Evolutionary conservation across 1,140 invertebrate genomes (phyloP).

Genomic region (Meloidogyne chitwoodi): DNA sequence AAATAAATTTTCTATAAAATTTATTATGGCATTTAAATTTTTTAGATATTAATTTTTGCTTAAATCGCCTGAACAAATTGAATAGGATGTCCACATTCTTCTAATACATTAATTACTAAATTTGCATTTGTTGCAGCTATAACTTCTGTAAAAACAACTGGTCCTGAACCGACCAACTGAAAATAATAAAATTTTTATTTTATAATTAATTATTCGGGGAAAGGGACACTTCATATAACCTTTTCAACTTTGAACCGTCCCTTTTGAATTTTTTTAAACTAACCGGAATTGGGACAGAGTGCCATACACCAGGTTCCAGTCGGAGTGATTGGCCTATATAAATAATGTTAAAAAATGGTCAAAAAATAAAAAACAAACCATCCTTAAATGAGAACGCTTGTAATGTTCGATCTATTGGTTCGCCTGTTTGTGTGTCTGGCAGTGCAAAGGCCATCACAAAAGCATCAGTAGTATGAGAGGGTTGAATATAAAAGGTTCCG

Average conservation of each 20-base stretch:
- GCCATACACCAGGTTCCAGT: constrained; percentile 33
- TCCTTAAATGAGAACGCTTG: constrained; percentile 32
- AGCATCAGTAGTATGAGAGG: constrained; percentile 6
- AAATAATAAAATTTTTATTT: not conserved
- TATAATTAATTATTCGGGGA: no score
- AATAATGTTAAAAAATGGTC: not conserved
- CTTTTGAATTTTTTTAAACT: not conserved
- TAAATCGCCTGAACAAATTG: constrained; percentile 38
- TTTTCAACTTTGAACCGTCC: not conserved
- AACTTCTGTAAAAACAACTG: constrained; percentile 33
- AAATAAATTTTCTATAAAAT: no score
- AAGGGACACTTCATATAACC: no score
- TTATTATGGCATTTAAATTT: no score
- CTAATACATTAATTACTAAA: constrained; percentile 26
- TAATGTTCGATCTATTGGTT: constrained; percentile 36
- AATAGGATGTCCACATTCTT: constrained; percentile 38
- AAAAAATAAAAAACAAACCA: constrained; percentile 10
- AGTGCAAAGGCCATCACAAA: constrained; percentile 40
- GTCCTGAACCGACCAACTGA: constrained; percentile 4
- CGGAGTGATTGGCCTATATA: constrained; percentile 34
- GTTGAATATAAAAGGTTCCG: constrained; percentile 38
- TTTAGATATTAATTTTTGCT: not conserved
- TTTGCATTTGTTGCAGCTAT: constrained; percentile 47
- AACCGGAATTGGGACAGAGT: constrained; percentile 37
- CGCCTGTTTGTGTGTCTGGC: constrained; percentile 37